Evolutionary conservation across 2,888 invertebrate species (phyloP).

Genomic region (Rambutsinella grinnellia): DNA sequence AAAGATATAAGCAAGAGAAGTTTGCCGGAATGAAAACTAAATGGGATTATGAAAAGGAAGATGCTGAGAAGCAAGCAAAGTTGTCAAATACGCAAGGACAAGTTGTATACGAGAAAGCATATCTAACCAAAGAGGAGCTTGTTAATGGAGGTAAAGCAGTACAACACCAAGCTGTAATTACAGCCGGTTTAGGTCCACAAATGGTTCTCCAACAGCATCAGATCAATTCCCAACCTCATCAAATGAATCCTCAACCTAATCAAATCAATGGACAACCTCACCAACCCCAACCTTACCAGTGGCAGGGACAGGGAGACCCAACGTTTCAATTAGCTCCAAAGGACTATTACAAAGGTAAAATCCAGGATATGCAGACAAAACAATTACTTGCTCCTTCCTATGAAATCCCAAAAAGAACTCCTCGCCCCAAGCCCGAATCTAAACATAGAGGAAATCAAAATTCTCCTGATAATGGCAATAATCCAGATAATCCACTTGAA

Average conservation of each 20-base stretch:
- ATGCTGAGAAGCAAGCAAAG: background rate
- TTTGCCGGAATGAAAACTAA: background rate
- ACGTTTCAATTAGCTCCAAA: too few species aligned
- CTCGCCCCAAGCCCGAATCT: background rate
- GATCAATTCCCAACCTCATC: background rate
- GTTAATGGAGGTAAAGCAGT: background rate
- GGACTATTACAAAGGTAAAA: slow-evolving; percentile 8
- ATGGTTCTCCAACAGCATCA: background rate
- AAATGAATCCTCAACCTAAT: background rate
- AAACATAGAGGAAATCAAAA: background rate
- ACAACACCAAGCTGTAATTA: background rate
- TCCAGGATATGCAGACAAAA: background rate
- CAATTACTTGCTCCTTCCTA: too few species aligned
- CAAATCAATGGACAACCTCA: background rate
- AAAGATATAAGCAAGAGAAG: background rate
- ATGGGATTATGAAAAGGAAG: background rate
- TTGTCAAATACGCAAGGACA: too few species aligned
- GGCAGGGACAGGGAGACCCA: too few species aligned
- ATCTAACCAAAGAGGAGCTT: background rate
- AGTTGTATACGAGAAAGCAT: too few species aligned
- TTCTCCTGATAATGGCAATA: background rate
- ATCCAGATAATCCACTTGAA: background rate
- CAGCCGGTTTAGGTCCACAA: background rate
- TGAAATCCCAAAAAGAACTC: background rate
- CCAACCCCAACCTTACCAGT: background rate